phyloP scores from a whole-genome alignment of 2,113 vertebrate genomes.

The Mormoops blainvillei region DNA sequence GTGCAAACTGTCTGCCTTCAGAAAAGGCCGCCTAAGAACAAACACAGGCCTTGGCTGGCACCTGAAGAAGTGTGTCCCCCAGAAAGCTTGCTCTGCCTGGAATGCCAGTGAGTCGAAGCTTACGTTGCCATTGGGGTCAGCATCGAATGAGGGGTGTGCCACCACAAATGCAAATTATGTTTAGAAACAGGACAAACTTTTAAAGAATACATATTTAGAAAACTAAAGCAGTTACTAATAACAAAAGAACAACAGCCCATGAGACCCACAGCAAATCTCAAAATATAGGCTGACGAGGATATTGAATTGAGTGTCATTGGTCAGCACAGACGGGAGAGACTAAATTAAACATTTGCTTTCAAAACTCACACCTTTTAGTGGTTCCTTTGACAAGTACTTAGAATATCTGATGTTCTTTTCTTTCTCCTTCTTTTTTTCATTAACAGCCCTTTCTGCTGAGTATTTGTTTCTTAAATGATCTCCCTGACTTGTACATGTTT shows the following conservation, averaged over 20 bases:
- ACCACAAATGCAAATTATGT: background rate
- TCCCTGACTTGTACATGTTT: background rate
- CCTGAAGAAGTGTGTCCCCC: background rate
- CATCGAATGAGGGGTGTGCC: background rate
- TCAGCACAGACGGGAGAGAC: background rate
- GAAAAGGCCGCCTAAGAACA: background rate
- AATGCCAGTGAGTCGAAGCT: background rate
- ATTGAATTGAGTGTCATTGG: background rate
- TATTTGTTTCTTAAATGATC: background rate
- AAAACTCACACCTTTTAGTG: background rate
- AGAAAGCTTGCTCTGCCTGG: background rate
- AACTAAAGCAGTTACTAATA: background rate
- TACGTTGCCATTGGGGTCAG: background rate
- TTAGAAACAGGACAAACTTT: background rate
- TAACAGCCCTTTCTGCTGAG: background rate
- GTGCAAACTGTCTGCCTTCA: background rate
- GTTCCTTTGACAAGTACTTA: background rate
- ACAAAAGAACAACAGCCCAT: background rate
- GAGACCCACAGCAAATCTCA: background rate
- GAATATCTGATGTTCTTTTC: background rate
- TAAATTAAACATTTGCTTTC: background rate
- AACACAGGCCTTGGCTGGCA: accelerated
- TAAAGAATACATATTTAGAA: background rate
- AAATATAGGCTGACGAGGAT: too few species aligned
- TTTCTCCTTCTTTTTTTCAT: background rate